Conservation (phyloP, 2,113 vertebrate genomes). For the Rhadina sibilatrix region DNA sequence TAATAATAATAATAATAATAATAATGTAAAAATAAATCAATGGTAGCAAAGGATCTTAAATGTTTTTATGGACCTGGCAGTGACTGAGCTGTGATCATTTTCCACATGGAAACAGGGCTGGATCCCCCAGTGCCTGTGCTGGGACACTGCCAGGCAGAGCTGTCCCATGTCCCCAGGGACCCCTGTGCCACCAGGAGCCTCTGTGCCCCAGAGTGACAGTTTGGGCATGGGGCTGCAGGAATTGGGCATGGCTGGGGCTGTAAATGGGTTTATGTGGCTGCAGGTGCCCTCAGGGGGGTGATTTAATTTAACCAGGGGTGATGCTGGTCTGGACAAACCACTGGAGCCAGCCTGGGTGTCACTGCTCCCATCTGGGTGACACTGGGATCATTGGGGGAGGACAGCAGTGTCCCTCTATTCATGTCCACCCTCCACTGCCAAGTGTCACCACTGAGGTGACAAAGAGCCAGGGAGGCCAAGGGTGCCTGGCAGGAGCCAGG, state of each 20-base stretch:
- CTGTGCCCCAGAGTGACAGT: neutral
- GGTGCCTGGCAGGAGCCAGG: neutral
- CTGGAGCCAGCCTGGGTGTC: accelerated
- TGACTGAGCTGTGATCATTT: neutral
- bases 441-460: neutral
- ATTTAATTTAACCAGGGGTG: neutral
- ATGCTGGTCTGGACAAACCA: neutral
- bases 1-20: neutral
- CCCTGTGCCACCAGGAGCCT: neutral
- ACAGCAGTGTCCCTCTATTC: neutral
- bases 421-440: neutral
- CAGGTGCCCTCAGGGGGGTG: neutral
- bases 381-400: neutral
- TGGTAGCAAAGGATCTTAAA: neutral
- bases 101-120: neutral
- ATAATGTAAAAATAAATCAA: neutral
- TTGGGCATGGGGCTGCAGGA: neutral
- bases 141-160: neutral
- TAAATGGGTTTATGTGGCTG: accelerated
- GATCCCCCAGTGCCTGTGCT: neutral
- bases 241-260: neutral
- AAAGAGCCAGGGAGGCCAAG: neutral
- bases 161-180: neutral
- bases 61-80: neutral
- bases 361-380: accelerated